These are phyloP conservation scores for Cydia strobilella DNA, from an alignment of 1,140 invertebrate genomes.

Conservation along the genomic window DNA sequence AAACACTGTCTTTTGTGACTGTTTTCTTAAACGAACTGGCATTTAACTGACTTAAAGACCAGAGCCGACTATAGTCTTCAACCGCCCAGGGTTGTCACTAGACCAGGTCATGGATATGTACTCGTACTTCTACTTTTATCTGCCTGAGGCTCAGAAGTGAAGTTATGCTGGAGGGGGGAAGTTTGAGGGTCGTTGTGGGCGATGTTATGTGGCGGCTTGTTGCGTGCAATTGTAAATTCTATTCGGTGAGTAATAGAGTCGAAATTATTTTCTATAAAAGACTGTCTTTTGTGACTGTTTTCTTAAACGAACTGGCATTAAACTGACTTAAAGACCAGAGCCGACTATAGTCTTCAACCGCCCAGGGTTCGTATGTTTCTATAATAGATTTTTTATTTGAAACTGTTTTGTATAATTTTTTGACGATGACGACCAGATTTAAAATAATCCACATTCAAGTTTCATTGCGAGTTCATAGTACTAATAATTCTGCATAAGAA, in stretches of 20 bases:
- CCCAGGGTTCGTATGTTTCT: slow-evolving; percentile 31
- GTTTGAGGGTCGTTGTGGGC: slow-evolving; percentile 56
- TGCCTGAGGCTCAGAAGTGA: slow-evolving; percentile 61
- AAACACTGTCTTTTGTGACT: background rate
- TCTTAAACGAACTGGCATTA: too few relatives aligned
- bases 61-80: slow-evolving; percentile 56
- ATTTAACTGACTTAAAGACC: slow-evolving; percentile 38
- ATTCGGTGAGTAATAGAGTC: slow-evolving; percentile 81
- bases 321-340: slow-evolving; percentile 47
- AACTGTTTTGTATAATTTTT: too few relatives aligned
- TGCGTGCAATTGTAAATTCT: slow-evolving; percentile 82
- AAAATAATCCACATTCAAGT: too few relatives aligned
- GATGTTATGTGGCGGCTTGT: slow-evolving; percentile 66
- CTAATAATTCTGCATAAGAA: too few relatives aligned
- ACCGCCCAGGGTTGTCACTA: slow-evolving; percentile 45
- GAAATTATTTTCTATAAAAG: too few relatives aligned
- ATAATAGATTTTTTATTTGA: too few relatives aligned
- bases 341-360: slow-evolving; percentile 54
- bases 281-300: background rate
- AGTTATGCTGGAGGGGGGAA: slow-evolving; percentile 42
- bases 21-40: too few relatives aligned
- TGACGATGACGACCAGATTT: too few relatives aligned
- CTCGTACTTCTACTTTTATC: slow-evolving; percentile 66
- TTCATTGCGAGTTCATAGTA: too few relatives aligned
- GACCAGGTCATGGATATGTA: slow-evolving; percentile 64